Conservation (phyloP, 1,140 invertebrate species). For the Anastrepha obliqua region DNA sequence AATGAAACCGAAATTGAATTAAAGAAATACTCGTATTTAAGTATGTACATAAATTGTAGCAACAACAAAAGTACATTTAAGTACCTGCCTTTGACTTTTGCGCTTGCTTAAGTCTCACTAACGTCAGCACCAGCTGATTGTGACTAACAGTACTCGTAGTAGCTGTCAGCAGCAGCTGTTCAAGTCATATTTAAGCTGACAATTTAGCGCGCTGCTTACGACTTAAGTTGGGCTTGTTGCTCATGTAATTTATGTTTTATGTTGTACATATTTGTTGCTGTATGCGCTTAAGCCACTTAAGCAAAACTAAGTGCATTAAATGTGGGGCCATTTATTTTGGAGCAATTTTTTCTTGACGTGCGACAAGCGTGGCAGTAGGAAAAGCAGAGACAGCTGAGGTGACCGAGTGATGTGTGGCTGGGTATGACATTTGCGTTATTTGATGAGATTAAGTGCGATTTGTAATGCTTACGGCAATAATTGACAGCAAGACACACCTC, state of each 20-base stretch:
- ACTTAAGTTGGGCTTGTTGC: not conserved
- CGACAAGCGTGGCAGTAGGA: not conserved
- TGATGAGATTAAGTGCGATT: slow-evolving; percentile 18
- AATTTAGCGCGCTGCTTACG: not conserved
- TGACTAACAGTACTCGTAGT: not conserved
- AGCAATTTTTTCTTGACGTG: not conserved
- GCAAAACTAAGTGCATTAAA: not conserved
- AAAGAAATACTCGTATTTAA: not conserved
- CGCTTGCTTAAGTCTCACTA: slow-evolving; percentile 30
- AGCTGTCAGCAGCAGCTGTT: slow-evolving; percentile 41
- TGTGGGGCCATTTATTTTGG: slow-evolving; percentile 6
- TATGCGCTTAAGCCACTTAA: not conserved
- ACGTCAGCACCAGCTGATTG: slow-evolving; percentile 39
- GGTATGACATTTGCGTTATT: slow-evolving; percentile 2
- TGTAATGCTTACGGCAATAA: not conserved
- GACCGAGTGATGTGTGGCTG: too few species aligned
- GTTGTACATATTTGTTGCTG: not conserved
- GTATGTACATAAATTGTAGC: not conserved
- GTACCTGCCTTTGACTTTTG: slow-evolving; percentile 24
- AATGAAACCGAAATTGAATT: not conserved
- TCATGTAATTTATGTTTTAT: not conserved
- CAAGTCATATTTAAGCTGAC: slow-evolving; percentile 24
- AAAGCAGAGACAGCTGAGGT: not conserved
- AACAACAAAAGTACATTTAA: not conserved
- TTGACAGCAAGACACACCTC: slow-evolving; percentile 4